A percentile compares a stretch with the other conserved stretches of the same genome.
Evolutionary conservation across 2,797 vertebrate genomes (phyloP).

Genomic region (Channa striata): DNA sequence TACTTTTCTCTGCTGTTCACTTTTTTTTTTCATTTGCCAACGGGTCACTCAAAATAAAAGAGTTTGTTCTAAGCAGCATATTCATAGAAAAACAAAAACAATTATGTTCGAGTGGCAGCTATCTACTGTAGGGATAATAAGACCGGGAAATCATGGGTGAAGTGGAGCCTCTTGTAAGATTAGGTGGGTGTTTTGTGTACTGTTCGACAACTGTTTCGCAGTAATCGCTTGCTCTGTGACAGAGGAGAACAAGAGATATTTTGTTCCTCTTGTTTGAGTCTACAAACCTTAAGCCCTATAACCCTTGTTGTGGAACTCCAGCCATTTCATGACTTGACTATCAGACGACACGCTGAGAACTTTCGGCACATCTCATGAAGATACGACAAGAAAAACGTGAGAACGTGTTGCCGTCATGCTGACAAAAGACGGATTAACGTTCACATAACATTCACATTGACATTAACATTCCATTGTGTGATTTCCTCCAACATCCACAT

Average conservation of each 20-base stretch:
- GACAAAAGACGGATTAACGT: neutral
- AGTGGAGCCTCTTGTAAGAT: constrained; percentile 48
- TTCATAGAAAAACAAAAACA: constrained; percentile 40
- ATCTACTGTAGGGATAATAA: constrained; percentile 20
- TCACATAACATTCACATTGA: no score
- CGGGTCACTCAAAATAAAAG: neutral
- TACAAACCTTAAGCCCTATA: no score
- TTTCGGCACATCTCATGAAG: neutral
- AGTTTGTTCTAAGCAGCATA: neutral
- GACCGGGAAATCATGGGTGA: constrained; percentile 41
- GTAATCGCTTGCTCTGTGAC: constrained; percentile 11
- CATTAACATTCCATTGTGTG: no score
- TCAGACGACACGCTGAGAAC: neutral
- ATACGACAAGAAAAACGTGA: no score
- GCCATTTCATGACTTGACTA: neutral
- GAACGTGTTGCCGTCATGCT: neutral
- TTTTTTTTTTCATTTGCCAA: neutral
- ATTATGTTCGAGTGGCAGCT: constrained; percentile 27
- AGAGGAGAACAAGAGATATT: constrained; percentile 4
- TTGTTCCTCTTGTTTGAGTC: constrained; percentile 4
- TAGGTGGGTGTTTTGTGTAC: constrained; percentile 46
- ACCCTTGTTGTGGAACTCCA: neutral
- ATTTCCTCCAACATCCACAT: no score
- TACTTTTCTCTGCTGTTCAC: neutral
- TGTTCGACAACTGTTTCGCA: constrained; percentile 35